Conservation (phyloP, 2,888 invertebrate genomes). For the Keiferia lycopersicella region DNA sequence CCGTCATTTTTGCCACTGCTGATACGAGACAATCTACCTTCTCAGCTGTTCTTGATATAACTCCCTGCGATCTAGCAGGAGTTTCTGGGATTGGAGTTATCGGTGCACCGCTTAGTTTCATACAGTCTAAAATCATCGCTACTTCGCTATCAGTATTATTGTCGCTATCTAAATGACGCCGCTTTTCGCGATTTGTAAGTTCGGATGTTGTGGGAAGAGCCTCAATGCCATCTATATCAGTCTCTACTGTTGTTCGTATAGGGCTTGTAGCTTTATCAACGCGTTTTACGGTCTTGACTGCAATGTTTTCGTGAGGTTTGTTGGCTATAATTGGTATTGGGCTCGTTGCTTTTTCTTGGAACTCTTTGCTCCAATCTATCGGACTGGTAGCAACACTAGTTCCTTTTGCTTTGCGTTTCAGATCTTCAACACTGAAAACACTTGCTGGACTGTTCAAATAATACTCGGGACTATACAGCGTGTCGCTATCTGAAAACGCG, state of each 20-base stretch:
- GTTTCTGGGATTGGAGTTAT: conserved; percentile 62
- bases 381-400: conserved; percentile 40
- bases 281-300: not conserved
- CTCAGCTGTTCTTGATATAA: not conserved
- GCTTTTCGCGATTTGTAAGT: conserved; percentile 34
- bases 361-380: conserved; percentile 15
- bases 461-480: conserved; percentile 63
- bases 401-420: conserved; percentile 36
- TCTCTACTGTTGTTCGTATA: conserved; percentile 18
- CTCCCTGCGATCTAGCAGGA: conserved; percentile 36
- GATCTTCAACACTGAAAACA: conserved; percentile 30
- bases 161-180: conserved; percentile 42
- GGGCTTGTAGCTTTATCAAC: conserved; percentile 31
- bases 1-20: too few relatives aligned
- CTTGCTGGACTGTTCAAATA: conserved; percentile 46
- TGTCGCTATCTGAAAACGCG: conserved; percentile 62
- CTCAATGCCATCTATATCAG: conserved; percentile 13
- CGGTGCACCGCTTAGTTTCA: conserved; percentile 49
- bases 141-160: conserved; percentile 54
- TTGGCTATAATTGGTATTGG: conserved; percentile 7
- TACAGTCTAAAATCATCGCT: conserved; percentile 56
- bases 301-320: not conserved
- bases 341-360: conserved; percentile 9
- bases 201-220: not conserved
- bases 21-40: too few relatives aligned